These are phyloP conservation scores for Panzeria rudis DNA, from an alignment of 2,888 invertebrate genomes.

Conservation along the genomic window DNA sequence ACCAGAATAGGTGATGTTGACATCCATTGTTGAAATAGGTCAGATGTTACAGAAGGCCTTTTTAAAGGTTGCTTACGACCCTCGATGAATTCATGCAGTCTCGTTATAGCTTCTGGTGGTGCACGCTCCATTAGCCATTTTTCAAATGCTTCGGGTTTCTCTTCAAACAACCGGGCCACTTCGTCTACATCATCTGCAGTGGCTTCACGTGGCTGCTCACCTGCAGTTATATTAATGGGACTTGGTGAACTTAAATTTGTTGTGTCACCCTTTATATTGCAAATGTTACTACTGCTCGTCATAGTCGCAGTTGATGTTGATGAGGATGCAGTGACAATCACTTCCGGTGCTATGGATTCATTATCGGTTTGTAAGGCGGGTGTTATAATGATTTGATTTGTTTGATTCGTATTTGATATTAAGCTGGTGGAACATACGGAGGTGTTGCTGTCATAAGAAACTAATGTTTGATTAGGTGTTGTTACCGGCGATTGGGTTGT, in stretches of 20 bases:
- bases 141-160: constrained; percentile 89
- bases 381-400: constrained; percentile 55
- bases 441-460: constrained; percentile 39
- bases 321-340: constrained; percentile 39
- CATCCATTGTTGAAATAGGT: constrained; percentile 93
- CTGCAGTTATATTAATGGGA: constrained; percentile 1
- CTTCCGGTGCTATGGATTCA: constrained; percentile 50
- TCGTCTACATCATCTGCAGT: constrained; percentile 82
- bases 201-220: constrained; percentile 65
- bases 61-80: constrained; percentile 85
- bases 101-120: constrained; percentile 86
- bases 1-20: constrained; percentile 91
- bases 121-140: constrained; percentile 92
- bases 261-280: constrained; percentile 21
- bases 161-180: constrained; percentile 84
- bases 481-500: constrained; percentile 74
- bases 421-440: constrained; percentile 22
- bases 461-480: constrained; percentile 58
- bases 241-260: constrained; percentile 34
- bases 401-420: constrained; percentile 31
- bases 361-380: constrained; percentile 57
- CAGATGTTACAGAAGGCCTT: constrained; percentile 91
- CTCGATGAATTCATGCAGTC: constrained; percentile 86
- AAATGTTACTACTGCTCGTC: constrained; percentile 41
- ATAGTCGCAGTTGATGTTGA: constrained; percentile 51